Evolutionary conservation across 2,888 invertebrate species (phyloP).

Genomic region (Chymomyza amoena): DNA sequence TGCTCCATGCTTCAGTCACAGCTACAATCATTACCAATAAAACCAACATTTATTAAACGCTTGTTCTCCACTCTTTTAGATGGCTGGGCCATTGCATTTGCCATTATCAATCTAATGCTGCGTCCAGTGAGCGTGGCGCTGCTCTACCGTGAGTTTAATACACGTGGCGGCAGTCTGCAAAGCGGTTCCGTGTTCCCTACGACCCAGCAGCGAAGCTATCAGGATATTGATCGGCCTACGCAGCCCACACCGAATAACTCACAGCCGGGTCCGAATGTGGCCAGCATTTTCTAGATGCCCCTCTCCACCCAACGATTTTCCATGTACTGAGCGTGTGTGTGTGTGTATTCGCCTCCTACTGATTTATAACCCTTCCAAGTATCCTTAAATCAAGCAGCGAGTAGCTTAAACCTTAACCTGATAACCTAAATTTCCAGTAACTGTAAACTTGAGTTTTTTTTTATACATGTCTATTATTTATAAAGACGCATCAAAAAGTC

Average conservation of each 20-base stretch:
- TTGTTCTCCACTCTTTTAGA: conserved; percentile 55
- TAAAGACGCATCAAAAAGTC: conserved; percentile 6
- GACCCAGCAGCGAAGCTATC: conserved; percentile 77
- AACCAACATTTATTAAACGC: not conserved
- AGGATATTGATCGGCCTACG: conserved; percentile 78
- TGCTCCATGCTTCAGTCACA: not conserved
- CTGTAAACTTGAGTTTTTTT: conserved; percentile 13
- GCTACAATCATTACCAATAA: not conserved
- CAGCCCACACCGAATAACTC: conserved; percentile 77
- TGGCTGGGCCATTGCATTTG: conserved; percentile 77
- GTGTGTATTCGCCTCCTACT: not conserved
- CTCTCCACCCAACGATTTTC: not conserved
- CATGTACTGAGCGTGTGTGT: not conserved
- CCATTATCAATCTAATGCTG: conserved; percentile 76
- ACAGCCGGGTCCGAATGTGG: conserved; percentile 76
- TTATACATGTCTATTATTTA: conserved; percentile 23
- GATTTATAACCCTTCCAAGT: conserved; percentile 40
- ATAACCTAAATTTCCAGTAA: not conserved
- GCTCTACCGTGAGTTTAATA: conserved; percentile 76
- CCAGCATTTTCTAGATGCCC: conserved; percentile 76
- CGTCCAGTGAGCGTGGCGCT: conserved; percentile 76
- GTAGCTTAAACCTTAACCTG: not conserved
- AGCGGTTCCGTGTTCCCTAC: conserved; percentile 76
- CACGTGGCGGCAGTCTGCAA: conserved; percentile 76
- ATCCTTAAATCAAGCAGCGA: conserved; percentile 31